These are phyloP conservation scores for Ageneiosus marmoratus DNA, from an alignment of 2,113 vertebrate genomes.

Conservation along the genomic window DNA sequence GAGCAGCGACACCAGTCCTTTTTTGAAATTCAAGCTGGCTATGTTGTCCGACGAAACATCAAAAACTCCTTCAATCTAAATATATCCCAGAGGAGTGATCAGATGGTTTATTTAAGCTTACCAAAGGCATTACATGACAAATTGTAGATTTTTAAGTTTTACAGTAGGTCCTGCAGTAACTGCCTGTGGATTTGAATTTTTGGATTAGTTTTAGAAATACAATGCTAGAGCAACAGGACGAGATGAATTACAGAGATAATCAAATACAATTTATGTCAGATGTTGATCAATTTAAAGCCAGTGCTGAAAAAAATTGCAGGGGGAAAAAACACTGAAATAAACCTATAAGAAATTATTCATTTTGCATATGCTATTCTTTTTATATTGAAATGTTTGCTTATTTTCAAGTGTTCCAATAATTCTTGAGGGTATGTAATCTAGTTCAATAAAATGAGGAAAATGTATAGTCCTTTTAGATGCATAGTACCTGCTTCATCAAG, in stretches of 20 bases:
- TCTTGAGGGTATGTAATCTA: background rate
- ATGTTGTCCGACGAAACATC: constrained; percentile 22
- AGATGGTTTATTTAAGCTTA: background rate
- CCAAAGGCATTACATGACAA: constrained; percentile 1
- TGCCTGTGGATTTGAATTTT: background rate
- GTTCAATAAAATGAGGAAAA: background rate
- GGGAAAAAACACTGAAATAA: background rate
- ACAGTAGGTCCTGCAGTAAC: background rate
- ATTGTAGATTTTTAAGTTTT: background rate
- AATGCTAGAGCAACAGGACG: background rate
- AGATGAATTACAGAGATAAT: background rate
- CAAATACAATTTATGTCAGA: background rate
- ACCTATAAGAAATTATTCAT: background rate
- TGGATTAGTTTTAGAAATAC: background rate
- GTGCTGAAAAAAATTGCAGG: background rate
- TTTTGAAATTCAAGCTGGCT: constrained; percentile 35
- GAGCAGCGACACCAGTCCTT: constrained; percentile 18
- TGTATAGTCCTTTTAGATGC: background rate
- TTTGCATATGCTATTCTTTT: background rate
- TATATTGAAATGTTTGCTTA: background rate
- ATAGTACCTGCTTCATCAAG: background rate
- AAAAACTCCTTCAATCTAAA: constrained; percentile 38
- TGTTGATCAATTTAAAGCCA: background rate
- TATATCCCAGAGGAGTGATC: background rate
- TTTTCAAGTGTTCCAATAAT: background rate